Conservation (phyloP, 2,797 vertebrate genomes). For the Rhodeus uyekii region DNA sequence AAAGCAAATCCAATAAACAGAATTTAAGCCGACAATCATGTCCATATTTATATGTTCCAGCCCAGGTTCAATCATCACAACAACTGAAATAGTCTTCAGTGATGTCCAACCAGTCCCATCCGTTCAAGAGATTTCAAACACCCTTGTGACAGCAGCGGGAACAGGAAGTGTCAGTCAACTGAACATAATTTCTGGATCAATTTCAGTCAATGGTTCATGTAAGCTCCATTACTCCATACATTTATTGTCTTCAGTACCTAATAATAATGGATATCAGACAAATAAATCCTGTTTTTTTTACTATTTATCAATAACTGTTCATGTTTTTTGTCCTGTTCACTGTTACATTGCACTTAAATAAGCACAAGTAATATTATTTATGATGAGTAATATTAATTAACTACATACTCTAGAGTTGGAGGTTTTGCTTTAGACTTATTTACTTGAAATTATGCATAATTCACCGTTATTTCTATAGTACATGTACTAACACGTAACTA, state of each 20-base stretch:
- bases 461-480: no score
- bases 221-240: background rate
- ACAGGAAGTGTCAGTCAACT: background rate
- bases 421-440: no score
- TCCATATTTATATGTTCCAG: slow-evolving; percentile 9
- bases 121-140: background rate
- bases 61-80: background rate
- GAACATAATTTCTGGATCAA: background rate
- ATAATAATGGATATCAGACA: background rate
- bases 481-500: no score
- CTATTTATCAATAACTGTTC: background rate
- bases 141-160: background rate
- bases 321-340: background rate
- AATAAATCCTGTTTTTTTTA: background rate
- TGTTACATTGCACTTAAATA: background rate
- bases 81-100: background rate
- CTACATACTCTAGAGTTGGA: no score
- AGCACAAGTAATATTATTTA: no score
- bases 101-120: background rate
- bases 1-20: background rate
- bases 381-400: no score
- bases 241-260: no score
- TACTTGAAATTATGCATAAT: no score
- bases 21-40: background rate
- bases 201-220: slow-evolving; percentile 14